Percentiles rank a stretch among this genome's conserved stretches.
Conservation (phyloP, 1,140 invertebrate genomes). For the Drosophila jambulina region DNA sequence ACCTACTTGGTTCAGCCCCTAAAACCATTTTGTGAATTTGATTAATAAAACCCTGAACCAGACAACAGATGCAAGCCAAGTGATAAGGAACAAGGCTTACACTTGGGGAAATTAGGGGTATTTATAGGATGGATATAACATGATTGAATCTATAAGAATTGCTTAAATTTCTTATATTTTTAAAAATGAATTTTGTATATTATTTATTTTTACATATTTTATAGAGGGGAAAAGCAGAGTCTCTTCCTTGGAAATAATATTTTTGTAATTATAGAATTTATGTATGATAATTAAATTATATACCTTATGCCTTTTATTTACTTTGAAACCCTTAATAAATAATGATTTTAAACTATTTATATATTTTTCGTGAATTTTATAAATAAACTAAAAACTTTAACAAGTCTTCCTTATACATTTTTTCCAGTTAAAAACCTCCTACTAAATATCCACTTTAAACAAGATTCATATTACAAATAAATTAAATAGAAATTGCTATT, state of each 20-base stretch:
- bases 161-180: background rate
- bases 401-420: background rate
- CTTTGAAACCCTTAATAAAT: no score
- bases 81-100: constrained; percentile 64
- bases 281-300: background rate
- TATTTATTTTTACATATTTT: background rate
- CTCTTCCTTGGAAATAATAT: background rate
- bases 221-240: background rate
- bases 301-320: no score
- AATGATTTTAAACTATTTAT: no score
- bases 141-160: background rate
- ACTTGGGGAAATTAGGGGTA: background rate
- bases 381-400: background rate
- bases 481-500: background rate
- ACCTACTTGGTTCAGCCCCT: constrained; percentile 77
- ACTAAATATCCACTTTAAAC: background rate
- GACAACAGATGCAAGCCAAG: constrained; percentile 67
- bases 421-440: fast-evolving
- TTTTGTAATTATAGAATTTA: background rate
- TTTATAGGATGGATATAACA: no score
- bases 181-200: background rate
- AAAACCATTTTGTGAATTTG: constrained; percentile 84
- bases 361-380: background rate
- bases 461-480: no score
- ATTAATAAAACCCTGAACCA: constrained; percentile 84